These are phyloP conservation scores for Seladonia tumulorum DNA, from an alignment of 2,888 invertebrate genomes.

Conservation along the genomic window DNA sequence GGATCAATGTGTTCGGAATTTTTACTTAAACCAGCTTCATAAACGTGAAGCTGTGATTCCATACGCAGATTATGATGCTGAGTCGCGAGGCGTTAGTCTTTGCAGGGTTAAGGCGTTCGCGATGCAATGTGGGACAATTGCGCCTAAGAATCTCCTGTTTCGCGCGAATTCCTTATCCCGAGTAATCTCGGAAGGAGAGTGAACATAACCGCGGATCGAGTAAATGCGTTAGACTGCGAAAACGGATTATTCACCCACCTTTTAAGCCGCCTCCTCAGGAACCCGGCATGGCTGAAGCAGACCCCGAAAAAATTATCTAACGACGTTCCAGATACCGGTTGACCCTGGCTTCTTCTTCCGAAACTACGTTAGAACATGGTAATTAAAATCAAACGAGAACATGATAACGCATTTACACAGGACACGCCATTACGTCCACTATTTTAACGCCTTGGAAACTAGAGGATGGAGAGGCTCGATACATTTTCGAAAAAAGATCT, in stretches of 20 bases:
- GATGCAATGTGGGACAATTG: not conserved
- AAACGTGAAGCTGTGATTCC: not conserved
- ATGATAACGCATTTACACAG: constrained; percentile 43
- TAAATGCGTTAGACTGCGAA: constrained; percentile 67
- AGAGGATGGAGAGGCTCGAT: not conserved
- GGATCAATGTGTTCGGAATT: not conserved
- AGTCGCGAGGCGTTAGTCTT: not conserved
- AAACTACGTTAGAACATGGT: constrained; percentile 61
- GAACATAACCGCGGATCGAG: constrained; percentile 57
- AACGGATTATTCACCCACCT: constrained; percentile 69
- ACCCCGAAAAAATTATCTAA: constrained; percentile 65
- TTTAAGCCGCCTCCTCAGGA: constrained; percentile 68
- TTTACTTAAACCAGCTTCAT: fast-evolving
- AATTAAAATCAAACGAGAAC: constrained; percentile 53
- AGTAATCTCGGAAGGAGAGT: constrained; percentile 48
- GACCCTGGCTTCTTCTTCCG: constrained; percentile 48
- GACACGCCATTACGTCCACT: not conserved
- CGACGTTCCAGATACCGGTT: constrained; percentile 49
- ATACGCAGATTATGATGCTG: not conserved
- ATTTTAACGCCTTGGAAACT: not conserved
- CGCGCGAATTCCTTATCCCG: constrained; percentile 25
- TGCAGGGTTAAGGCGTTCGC: not conserved
- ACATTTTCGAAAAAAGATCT: not conserved
- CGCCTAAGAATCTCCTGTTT: constrained; percentile 1
- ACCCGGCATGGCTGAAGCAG: constrained; percentile 35